Base-by-base conservation (phyloP, 2,797 vertebrate genomes). In the Gephyroberyx darwinii region DNA sequence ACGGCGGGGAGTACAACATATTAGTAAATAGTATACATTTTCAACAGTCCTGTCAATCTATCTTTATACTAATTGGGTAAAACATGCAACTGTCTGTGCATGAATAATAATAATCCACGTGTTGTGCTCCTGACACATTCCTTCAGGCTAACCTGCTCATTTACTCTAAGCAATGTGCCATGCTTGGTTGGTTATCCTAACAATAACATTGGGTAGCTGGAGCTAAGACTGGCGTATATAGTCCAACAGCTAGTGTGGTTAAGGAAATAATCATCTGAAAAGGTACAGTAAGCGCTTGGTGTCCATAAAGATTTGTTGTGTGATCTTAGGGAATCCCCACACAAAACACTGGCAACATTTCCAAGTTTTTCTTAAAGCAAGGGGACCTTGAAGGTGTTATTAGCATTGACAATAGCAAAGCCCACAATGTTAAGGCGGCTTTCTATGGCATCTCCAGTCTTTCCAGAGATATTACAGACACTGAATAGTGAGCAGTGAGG, bases 171-270 rank as follows among this genome's bases (percentile, higher is more conserved):
- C 8, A 35, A 37, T 51, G 26, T 26, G 20, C 45, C 26, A 35
- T 41, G 53, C 33, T 13, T 35, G 43, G 45, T 57, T 58, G 56
- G 33, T 37, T 58, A 37, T 58, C 35, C 10, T 16, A 58, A n/a
- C 22, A 61, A 61, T 22, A 61, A 61, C 12, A 47, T 3, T n/a
- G 6, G n/a, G 14, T n/a, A n/a, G 7, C 31, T 35, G 5, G 26
- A 56, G 54, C 54, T 4, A 26, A n/a, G 16, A n/a, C 17, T 17
- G 31, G 14, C n/a, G 9, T 35, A 17, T 56, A 17, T 17, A 8
- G 5, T 19, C 31, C 26, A 8, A 35, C 31, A 56, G 54, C 14
- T n/a, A 31, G 10, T 35, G 16, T 13, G 22, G 51, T 53, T 31
- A 8, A 56, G 54, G 17, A 56, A 56, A n/a, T 56, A 1, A 33